phyloP scores from a whole-genome alignment of 2,113 vertebrate species.

The Elgaria multicarinata region DNA sequence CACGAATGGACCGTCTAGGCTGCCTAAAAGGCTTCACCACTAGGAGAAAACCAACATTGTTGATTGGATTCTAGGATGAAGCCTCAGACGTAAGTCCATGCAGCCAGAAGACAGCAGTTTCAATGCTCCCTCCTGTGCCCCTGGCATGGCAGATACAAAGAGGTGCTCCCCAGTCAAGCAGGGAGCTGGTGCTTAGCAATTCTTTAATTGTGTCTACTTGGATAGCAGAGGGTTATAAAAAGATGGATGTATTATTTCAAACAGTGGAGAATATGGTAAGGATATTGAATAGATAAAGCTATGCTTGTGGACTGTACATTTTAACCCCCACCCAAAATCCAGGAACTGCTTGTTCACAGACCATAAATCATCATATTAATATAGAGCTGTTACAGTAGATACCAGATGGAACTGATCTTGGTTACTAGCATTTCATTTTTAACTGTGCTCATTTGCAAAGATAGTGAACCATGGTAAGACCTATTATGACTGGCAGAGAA shows the following conservation, averaged over 20 bases:
- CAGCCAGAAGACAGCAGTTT: too few relatives aligned
- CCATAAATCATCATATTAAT: not conserved
- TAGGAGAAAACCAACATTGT: too few relatives aligned
- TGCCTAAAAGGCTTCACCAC: too few relatives aligned
- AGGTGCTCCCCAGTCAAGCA: too few relatives aligned
- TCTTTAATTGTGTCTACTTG: not conserved
- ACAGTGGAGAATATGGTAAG: not conserved
- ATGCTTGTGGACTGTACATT: not conserved
- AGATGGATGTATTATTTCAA: not conserved
- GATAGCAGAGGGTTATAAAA: not conserved
- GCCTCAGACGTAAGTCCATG: too few relatives aligned
- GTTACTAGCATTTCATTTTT: not conserved
- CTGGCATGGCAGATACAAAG: too few relatives aligned
- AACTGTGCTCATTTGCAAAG: not conserved
- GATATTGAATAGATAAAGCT: not conserved
- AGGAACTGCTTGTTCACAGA: not conserved
- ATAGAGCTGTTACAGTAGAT: not conserved
- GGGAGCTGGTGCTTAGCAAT: too few relatives aligned
- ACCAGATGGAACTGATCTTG: not conserved
- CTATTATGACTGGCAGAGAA: not conserved
- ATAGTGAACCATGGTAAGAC: not conserved
- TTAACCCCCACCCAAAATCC: not conserved
- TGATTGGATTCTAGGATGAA: too few relatives aligned
- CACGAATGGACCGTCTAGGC: too few relatives aligned
- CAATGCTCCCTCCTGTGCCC: too few relatives aligned